Base-by-base conservation (phyloP, 2,888 invertebrate species). In the Pilophorus perplexus region DNA sequence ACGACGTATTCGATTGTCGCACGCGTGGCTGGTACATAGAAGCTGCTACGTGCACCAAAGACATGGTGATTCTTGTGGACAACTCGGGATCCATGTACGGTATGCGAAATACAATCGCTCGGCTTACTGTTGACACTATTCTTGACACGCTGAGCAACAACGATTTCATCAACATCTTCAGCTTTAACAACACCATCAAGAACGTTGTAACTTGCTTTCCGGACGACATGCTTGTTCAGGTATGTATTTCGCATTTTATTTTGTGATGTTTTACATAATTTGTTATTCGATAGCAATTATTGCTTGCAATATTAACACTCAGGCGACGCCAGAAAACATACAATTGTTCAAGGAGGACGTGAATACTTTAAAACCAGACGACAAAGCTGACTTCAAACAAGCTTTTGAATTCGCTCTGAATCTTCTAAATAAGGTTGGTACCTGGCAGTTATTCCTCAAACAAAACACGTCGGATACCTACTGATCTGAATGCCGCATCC, bases 51-150 rank as follows among this genome's bases (percentile, higher is more conserved):
- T 95, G 95, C 74, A 94, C 97, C 6, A 99, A 99, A 79, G 97
- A 98, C 75, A 88, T 99, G 73, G 85, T 99, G 25, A 94, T 99
- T 67, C 81, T 99, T 64, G 82, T 99, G 69, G 99, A 99, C 76
- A 86, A 88, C 66, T 95, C 96, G 54, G 99, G 99, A 16, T 97
- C 96, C 18, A 99, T 99, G 98, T 88, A 87, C 27, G 98, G 97
- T 2, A 80, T 84, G 74, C 78, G 85, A 27, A 80, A 82, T 73
- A 83, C 84, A 67, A 87, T 88, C 46, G 95, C 93, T 12, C 85
- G 88, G 73, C 86, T 89, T 74, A 97, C 97, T 0, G 87, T 97
- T 20, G 83, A 85, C 67, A 88, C 90, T 40, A 87, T 99, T 68
- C 78, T 99, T 73, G 92, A 94, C 69, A 98, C 99, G 0, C 84